Percentiles rank a stretch among this genome's conserved stretches.
Evolutionary conservation across 2,888 invertebrate species (phyloP).

Genomic region (Coenonympha arcania): DNA sequence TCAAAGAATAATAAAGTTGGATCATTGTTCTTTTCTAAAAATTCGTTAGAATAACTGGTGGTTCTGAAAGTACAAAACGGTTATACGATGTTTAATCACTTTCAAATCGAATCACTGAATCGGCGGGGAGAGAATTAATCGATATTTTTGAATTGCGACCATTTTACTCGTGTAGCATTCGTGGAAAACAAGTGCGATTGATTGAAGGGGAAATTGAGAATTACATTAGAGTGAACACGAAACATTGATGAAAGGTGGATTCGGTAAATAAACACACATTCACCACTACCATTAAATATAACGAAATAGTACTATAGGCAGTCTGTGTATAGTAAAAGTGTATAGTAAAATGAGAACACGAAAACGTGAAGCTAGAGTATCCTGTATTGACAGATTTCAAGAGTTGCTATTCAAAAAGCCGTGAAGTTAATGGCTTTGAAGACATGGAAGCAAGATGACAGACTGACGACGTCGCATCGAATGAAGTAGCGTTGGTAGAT

Average conservation of each 20-base stretch:
- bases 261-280: not conserved
- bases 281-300: not conserved
- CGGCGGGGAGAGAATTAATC: not conserved
- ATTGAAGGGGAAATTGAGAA: constrained; percentile 1
- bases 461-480: no score
- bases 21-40: no score
- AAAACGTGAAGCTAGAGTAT: no score
- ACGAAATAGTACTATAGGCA: not conserved
- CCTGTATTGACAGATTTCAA: no score
- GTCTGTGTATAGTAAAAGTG: not conserved
- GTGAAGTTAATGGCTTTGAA: no score
- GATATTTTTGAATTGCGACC: constrained; percentile 6
- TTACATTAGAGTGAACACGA: not conserved
- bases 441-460: no score
- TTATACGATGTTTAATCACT: constrained; percentile 1
- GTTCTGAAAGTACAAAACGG: not conserved
- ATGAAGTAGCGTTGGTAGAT: no score
- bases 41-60: not conserved
- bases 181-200: constrained; percentile 5
- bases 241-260: not conserved
- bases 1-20: no score
- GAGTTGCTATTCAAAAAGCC: no score
- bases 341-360: no score
- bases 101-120: not conserved
- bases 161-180: not conserved